These are phyloP conservation scores for Callosobruchus maculatus DNA, from an alignment of 2,888 invertebrate species.

Conservation along the genomic window DNA sequence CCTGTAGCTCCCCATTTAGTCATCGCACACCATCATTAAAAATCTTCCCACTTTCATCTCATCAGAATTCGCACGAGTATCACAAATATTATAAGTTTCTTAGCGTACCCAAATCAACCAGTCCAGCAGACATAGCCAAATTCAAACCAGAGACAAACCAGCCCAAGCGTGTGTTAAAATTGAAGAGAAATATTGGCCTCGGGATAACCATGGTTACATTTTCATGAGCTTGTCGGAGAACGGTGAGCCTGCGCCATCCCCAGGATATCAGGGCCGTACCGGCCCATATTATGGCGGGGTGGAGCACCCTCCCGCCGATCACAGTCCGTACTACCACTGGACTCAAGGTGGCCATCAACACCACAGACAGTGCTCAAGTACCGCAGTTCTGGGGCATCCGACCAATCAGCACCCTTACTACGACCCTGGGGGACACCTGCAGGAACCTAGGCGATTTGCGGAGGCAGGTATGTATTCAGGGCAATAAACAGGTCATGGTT, in stretches of 20 bases:
- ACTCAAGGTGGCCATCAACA: constrained; percentile 10
- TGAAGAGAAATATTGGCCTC: constrained; percentile 47
- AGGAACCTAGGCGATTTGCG: constrained; percentile 9
- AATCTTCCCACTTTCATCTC: too few species aligned
- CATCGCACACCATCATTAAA: too few species aligned
- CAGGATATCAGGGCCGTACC: constrained; percentile 5
- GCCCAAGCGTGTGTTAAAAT: constrained; percentile 31
- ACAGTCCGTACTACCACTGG: constrained; percentile 11
- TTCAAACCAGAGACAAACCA: not conserved
- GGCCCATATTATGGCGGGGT: not conserved
- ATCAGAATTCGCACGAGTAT: not conserved
- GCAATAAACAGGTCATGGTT: not conserved
- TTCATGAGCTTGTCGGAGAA: constrained; percentile 48
- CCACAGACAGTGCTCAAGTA: not conserved
- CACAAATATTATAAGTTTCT: not conserved
- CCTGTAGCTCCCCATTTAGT: not conserved
- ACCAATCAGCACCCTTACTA: constrained; percentile 7
- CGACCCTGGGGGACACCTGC: constrained; percentile 5
- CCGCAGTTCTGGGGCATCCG: constrained; percentile 1
- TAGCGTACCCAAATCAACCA: not conserved
- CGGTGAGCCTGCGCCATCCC: constrained; percentile 25
- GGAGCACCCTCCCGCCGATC: constrained; percentile 1
- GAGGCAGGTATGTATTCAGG: not conserved
- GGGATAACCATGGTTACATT: constrained; percentile 57
- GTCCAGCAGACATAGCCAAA: not conserved